Percentiles rank a stretch among this genome's conserved stretches.
Conservation (phyloP, 2,113 vertebrate species). For the Crotalus viridis region DNA sequence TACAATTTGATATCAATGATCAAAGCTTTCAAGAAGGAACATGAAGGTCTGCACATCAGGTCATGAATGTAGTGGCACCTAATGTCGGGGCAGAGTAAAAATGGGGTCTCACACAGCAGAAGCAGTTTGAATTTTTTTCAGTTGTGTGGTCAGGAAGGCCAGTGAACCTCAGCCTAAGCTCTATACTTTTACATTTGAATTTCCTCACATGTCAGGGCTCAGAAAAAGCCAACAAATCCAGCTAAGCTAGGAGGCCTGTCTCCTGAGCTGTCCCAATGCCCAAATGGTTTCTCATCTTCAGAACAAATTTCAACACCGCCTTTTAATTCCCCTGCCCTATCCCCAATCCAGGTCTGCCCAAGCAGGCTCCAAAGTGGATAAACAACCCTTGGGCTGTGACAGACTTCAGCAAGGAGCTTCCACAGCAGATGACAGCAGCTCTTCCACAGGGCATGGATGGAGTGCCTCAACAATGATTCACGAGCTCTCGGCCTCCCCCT, state of each 20-base stretch:
- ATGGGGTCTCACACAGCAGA: not conserved
- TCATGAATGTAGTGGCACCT: not conserved
- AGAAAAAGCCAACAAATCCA: not conserved
- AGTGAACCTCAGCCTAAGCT: not conserved
- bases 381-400: constrained; percentile 10
- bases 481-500: not conserved
- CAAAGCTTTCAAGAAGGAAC: not conserved
- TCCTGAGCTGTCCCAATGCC: not conserved
- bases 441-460: not conserved
- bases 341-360: not conserved
- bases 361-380: not conserved
- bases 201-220: not conserved
- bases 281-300: not conserved
- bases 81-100: not conserved
- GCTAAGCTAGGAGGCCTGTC: not conserved
- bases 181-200: not conserved
- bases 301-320: not conserved
- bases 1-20: not conserved
- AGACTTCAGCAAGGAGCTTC: not conserved
- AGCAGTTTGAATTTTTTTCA: not conserved
- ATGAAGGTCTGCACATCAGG: not conserved
- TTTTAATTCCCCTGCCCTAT: not conserved
- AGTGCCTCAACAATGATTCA: constrained; percentile 26
- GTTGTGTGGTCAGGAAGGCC: not conserved
- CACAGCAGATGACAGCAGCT: not conserved